Evolutionary conservation across 2,888 invertebrate genomes (phyloP), one percentile per base, ranked within the genome.

Genomic region (Acrobasis consociella): DNA sequence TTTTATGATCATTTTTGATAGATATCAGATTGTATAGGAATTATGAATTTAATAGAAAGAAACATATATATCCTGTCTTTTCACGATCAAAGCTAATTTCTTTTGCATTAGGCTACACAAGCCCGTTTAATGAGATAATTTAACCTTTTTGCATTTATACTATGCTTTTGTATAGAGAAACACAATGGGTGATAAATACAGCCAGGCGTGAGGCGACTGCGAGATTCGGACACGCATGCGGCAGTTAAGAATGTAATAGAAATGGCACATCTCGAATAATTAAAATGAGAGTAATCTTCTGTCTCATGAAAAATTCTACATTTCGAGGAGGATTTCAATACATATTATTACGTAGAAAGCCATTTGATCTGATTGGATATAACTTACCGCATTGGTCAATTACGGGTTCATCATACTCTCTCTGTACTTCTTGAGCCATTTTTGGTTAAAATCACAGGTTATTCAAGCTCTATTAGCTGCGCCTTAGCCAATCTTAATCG

Each of bases 101-200:
- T 68, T 62, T 64, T 17, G 31, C 60, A 67, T 70, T 67, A 66
- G 67, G 62, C 67, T 64, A 49, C 64, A 69, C 68, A 65, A 67
- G 66, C 62, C 63, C 49, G 64, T 68, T 72, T 65, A 64, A 68
- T 64, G 68, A 73, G 73, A 71, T 75, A 74, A 74, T 71, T 76
- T 71, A 74, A 72, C 75, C 72, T 74, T 79, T 80, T 79, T 72
- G 78, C 71, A 75, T 78, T 75, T 75, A 72, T 73, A 78, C 69
- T 75, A 73, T 73, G 77, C 75, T 74, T 77, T 79, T 78, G 80
- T 81, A 69, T 74, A 68, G 60, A 60, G 68, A 71, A 82, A 85
- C 83, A 85, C 85, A 85, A 85, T 84, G 67, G 79, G 64, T 62
- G 71, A 79, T 83, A 77, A 85, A 77, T 71, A 73, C 77, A 51